These are phyloP conservation scores for Heliconius hermathena DNA, from an alignment of 1,140 invertebrate genomes.

Conservation along the genomic window DNA sequence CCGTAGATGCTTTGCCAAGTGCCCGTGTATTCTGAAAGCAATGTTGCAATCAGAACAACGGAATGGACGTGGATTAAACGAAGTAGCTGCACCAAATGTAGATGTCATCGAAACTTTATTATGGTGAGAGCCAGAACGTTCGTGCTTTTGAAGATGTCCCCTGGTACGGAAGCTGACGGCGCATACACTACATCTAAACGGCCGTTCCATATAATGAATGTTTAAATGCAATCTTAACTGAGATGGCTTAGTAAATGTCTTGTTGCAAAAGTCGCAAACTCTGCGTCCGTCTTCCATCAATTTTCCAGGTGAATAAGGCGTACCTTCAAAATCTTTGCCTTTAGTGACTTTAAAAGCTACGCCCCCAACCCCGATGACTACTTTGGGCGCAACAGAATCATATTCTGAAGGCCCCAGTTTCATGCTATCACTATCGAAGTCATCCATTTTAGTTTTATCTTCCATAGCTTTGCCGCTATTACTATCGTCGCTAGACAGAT, in stretches of 20 bases:
- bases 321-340: conserved; percentile 73
- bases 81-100: conserved; percentile 91
- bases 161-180: conserved; percentile 95
- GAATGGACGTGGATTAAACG: conserved; percentile 95
- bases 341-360: conserved; percentile 77
- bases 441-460: conserved; percentile 60
- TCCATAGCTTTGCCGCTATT: conserved; percentile 57
- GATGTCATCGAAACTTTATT: conserved; percentile 95
- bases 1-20: conserved; percentile 97
- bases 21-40: conserved; percentile 97
- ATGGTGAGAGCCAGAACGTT: conserved; percentile 93
- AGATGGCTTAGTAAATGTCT: conserved; percentile 94
- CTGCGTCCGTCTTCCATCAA: conserved; percentile 90
- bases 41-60: conserved; percentile 97
- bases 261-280: conserved; percentile 94
- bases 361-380: conserved; percentile 79
- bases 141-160: conserved; percentile 95
- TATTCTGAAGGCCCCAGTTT: conserved; percentile 62
- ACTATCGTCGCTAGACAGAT: conserved; percentile 61
- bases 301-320: conserved; percentile 74
- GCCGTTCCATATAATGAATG: conserved; percentile 97
- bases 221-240: conserved; percentile 96
- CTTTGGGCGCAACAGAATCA: conserved; percentile 76
- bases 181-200: conserved; percentile 95
- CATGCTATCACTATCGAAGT: conserved; percentile 57